Conservation (phyloP, 2,888 invertebrate species). For the Ceramica pisi region DNA sequence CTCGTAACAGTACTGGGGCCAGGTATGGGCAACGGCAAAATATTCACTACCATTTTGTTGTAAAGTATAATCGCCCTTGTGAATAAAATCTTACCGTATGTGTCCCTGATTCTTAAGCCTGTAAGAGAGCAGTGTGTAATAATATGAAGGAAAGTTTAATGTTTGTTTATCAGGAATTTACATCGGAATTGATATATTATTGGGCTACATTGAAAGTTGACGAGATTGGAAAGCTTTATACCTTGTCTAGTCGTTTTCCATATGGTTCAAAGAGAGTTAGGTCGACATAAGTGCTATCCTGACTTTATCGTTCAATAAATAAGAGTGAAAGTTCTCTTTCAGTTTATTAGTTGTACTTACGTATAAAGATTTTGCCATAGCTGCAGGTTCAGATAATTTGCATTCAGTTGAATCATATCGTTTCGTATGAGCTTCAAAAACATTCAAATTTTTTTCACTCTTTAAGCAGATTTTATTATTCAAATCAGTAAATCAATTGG, state of each 20-base stretch:
- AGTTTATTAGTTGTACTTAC: not conserved
- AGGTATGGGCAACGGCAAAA: conserved; percentile 62
- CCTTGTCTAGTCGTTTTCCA: not conserved
- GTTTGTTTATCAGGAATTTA: conserved; percentile 9
- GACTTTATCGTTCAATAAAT: conserved; percentile 18
- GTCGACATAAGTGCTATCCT: not conserved
- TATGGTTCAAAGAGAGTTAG: not conserved
- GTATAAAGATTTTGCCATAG: too few relatives aligned
- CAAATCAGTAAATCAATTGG: too few relatives aligned
- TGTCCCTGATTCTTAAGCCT: conserved; percentile 48
- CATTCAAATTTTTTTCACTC: too few relatives aligned
- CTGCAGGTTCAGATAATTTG: too few relatives aligned
- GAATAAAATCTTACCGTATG: conserved; percentile 62
- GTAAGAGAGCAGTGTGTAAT: conserved; percentile 19
- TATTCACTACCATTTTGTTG: conserved; percentile 66
- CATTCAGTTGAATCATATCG: too few relatives aligned
- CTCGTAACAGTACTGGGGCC: conserved; percentile 61
- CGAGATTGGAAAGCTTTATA: conserved; percentile 10
- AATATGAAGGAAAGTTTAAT: conserved; percentile 14
- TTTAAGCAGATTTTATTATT: too few relatives aligned
- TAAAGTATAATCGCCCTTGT: conserved; percentile 64
- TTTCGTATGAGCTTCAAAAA: too few relatives aligned
- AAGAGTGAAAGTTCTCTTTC: conserved; percentile 11
- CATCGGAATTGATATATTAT: conserved; percentile 16
- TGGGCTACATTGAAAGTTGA: not conserved